Evolutionary conservation across 2,113 vertebrate genomes (phyloP), one percentile per base, ranked within the genome.

Genomic region (Tichodroma muraria): DNA sequence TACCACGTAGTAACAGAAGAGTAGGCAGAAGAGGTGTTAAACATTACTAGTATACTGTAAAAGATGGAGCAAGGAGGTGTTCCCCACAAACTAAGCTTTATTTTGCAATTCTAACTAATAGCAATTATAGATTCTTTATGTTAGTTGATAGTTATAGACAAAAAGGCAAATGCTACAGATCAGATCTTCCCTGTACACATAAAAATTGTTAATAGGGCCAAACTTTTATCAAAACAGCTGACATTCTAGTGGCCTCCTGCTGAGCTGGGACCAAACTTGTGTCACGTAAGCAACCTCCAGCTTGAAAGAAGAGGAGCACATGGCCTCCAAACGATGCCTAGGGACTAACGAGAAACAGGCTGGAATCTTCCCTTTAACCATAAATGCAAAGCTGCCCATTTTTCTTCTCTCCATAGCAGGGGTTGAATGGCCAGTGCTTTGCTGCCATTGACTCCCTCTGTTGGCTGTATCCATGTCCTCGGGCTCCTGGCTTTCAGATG

Each of bases 401-500:
- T 49, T 28, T 15, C 73, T 56, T 22, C 61, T 45, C 81, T 50
- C 87, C 71, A 65, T 63, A 71, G 69, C 68, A 42, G 63, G 60
- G 54, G 37, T 40, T 45, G 69, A 53, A 53, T 31, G 87, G 94
- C 54, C 47, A 56, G 68, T 6, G 79, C 87, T 92, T 63, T 52
- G 44, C 81, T 85, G 79, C 93, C 93, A 88, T 93, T 19, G 89
- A 94, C 93, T 95, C 85, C 89, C 90, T 91, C 93, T 93, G 79
- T 95, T 94, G 95, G 91, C 87, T 94, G 84, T 1, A 45, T 57
- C 84, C 49, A 37, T 3, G 31, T 89, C 78, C 87, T 93, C 84
- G 1, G 11, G 79, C 85, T 96, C 85, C 84, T 87, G 95, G 94
- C 89, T 94, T 47, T 96, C 93, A 85, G 81, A 95, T 88, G 93